These are phyloP conservation scores for Phocoena phocoena DNA, from an alignment of 2,113 vertebrate genomes.

Conservation along the genomic window DNA sequence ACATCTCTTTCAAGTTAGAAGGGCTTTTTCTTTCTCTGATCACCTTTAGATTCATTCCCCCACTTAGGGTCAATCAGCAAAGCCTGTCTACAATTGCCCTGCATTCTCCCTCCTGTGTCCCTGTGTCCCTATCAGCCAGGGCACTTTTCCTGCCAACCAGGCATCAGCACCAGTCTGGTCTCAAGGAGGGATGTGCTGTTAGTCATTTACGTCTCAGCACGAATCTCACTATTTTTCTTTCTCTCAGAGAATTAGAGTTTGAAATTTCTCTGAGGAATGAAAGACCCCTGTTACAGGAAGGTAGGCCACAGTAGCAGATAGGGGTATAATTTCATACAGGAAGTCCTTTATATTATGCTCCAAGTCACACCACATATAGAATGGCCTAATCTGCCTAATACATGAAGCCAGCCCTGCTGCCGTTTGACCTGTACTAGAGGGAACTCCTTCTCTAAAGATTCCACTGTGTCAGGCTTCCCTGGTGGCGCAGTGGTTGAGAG, in stretches of 20 bases:
- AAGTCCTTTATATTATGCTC: neutral
- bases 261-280: neutral
- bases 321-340: neutral
- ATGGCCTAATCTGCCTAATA: neutral
- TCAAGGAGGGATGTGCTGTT: neutral
- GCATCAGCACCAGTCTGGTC: neutral
- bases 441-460: neutral
- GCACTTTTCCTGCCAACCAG: neutral
- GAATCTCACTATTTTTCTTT: neutral
- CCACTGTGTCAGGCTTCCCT: neutral
- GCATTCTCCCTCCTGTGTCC: neutral
- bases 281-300: neutral
- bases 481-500: too few species aligned
- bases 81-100: neutral
- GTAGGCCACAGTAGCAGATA: neutral
- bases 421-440: neutral
- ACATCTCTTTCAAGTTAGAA: neutral
- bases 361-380: neutral
- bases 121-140: neutral
- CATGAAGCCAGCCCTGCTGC: neutral
- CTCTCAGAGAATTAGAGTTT: neutral
- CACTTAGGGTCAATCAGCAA: neutral
- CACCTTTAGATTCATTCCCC: neutral
- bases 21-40: neutral
- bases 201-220: neutral